Conservation (phyloP, 2,113 vertebrate genomes). For the Crocuta crocuta region DNA sequence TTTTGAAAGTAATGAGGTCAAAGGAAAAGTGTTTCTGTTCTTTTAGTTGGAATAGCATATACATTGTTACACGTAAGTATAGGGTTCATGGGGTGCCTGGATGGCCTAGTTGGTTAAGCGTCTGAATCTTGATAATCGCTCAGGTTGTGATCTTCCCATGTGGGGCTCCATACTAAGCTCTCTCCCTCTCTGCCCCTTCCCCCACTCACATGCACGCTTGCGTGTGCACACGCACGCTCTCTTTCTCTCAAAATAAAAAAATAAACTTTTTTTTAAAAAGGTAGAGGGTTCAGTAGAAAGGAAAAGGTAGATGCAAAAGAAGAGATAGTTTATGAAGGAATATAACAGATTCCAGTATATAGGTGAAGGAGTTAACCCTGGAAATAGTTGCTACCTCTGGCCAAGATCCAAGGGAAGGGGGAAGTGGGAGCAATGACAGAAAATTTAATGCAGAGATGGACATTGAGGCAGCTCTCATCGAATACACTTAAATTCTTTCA, state of each 20-base stretch:
- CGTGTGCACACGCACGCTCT: too few species aligned
- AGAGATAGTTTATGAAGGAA: background rate
- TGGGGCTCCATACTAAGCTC: too few species aligned
- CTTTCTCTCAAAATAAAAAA: too few species aligned
- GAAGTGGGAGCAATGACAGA: background rate
- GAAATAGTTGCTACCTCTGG: background rate
- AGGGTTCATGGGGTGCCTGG: background rate
- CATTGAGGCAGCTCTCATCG: background rate
- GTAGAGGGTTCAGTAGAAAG: background rate
- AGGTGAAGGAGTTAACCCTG: background rate
- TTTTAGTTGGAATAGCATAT: background rate
- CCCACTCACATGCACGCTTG: too few species aligned
- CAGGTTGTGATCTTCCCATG: too few species aligned
- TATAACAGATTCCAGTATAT: background rate
- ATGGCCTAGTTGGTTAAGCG: too few species aligned
- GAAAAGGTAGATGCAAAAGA: background rate
- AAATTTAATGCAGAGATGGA: background rate
- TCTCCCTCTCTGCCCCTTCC: too few species aligned
- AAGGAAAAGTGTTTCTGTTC: background rate
- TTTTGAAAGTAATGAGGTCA: background rate
- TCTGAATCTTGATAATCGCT: too few species aligned
- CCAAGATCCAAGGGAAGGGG: background rate
- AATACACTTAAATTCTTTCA: background rate
- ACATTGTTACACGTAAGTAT: background rate
- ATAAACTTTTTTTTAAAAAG: too few species aligned